A percentile compares a stretch with the other conserved stretches of the same genome.
Conservation (phyloP, 92 coral and sea anemone genomes). For the Nematostella vectensis region DNA sequence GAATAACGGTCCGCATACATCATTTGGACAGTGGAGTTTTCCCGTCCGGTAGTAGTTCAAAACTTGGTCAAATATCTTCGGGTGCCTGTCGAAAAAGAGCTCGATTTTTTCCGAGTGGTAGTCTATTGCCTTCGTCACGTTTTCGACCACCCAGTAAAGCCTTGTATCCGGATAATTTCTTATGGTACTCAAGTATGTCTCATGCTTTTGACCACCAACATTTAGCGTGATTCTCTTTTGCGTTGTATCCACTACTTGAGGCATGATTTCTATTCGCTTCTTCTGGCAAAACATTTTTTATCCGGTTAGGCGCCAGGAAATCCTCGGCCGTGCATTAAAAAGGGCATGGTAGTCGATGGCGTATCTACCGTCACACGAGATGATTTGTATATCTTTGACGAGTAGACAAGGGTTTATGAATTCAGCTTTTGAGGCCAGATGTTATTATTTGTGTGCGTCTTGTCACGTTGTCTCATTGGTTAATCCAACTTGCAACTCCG, state of each 20-base stretch:
- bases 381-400: not conserved
- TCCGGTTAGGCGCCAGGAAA: not conserved
- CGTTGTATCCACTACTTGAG: slow-evolving; percentile 54
- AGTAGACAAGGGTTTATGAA: not conserved
- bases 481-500: not conserved
- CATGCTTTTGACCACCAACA: slow-evolving; percentile 88
- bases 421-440: slow-evolving; percentile 10
- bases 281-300: slow-evolving; percentile 33
- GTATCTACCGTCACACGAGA: not conserved
- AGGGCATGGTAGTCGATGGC: not conserved
- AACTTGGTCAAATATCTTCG: slow-evolving; percentile 76
- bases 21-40: slow-evolving; percentile 86
- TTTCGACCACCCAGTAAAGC: slow-evolving; percentile 85
- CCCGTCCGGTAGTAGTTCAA: slow-evolving; percentile 92
- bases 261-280: slow-evolving; percentile 56
- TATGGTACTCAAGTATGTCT: slow-evolving; percentile 76
- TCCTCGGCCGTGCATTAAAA: not conserved
- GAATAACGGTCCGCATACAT: slow-evolving; percentile 89
- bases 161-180: slow-evolving; percentile 79
- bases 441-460: slow-evolving; percentile 6
- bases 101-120: slow-evolving; percentile 86
- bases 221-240: slow-evolving; percentile 68
- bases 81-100: slow-evolving; percentile 89
- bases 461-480: slow-evolving; percentile 15
- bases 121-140: slow-evolving; percentile 83